These are phyloP conservation scores for Caretta caretta DNA, from an alignment of 2,113 vertebrate genomes.

Conservation along the genomic window DNA sequence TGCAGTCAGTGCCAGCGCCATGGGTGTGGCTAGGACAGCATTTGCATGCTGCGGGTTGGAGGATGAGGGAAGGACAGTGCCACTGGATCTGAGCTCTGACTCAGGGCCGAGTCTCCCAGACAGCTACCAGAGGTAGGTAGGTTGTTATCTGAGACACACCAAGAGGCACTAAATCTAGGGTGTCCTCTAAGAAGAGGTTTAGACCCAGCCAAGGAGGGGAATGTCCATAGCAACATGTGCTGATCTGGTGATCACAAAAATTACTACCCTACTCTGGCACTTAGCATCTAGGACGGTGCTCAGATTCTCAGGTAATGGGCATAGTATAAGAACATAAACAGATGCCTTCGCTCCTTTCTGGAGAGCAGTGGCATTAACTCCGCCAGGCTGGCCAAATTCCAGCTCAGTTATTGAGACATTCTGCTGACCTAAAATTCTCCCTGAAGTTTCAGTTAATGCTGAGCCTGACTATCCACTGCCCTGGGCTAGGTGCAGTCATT, in stretches of 20 bases:
- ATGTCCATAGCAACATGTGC: neutral
- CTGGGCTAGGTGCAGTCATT: neutral
- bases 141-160: neutral
- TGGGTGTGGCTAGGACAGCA: neutral
- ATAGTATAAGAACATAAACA: neutral
- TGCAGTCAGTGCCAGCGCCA: neutral
- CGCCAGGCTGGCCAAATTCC: neutral
- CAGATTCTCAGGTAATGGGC: neutral
- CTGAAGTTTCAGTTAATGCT: neutral
- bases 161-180: neutral
- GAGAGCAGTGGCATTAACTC: neutral
- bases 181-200: neutral
- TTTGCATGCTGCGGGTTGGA: neutral
- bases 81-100: neutral
- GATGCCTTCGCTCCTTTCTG: neutral
- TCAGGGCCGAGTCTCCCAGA: neutral
- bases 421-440: neutral
- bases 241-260: neutral
- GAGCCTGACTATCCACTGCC: neutral
- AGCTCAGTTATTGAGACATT: neutral
- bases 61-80: neutral
- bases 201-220: neutral
- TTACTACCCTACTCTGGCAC: neutral
- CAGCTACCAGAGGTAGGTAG: neutral
- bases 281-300: neutral